A percentile compares a stretch with the other conserved stretches of the same genome.
phyloP scores from a whole-genome alignment of 2,888 invertebrate species.

The Ichneumoninae sp. region DNA sequence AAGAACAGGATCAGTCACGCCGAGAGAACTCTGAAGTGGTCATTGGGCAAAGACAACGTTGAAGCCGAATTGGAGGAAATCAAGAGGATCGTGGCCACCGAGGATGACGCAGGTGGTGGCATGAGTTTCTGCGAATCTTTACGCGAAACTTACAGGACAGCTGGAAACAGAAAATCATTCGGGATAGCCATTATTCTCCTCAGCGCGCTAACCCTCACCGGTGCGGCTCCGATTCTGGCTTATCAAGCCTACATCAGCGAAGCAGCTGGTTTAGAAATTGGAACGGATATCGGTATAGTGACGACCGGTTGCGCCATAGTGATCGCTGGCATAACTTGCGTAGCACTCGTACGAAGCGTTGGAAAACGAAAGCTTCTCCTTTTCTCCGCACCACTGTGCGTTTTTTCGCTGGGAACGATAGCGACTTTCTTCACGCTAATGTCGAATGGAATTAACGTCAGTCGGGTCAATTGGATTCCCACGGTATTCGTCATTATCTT shows the following conservation, averaged over 20 bases:
- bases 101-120: slow-evolving; percentile 68
- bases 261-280: slow-evolving; percentile 77
- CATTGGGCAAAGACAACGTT: slow-evolving; percentile 79
- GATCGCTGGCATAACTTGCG: slow-evolving; percentile 78
- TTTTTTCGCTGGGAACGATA: slow-evolving; percentile 74
- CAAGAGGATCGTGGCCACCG: slow-evolving; percentile 78
- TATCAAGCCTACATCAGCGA: slow-evolving; percentile 81
- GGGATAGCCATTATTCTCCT: slow-evolving; percentile 78
- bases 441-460: slow-evolving; percentile 74
- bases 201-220: slow-evolving; percentile 78
- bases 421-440: slow-evolving; percentile 78
- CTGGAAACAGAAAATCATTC: slow-evolving; percentile 76
- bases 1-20: slow-evolving; percentile 78
- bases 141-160: slow-evolving; percentile 65
- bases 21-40: slow-evolving; percentile 79
- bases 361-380: slow-evolving; percentile 80
- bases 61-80: slow-evolving; percentile 81
- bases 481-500: slow-evolving; percentile 79
- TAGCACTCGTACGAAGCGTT: slow-evolving; percentile 76
- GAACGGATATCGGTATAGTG: slow-evolving; percentile 78
- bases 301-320: slow-evolving; percentile 79
- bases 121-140: slow-evolving; percentile 67
- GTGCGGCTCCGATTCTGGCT: slow-evolving; percentile 80
- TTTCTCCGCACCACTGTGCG: slow-evolving; percentile 76
- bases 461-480: slow-evolving; percentile 78